Base-by-base conservation (phyloP, 2,797 vertebrate species). In the Chanos chanos region DNA sequence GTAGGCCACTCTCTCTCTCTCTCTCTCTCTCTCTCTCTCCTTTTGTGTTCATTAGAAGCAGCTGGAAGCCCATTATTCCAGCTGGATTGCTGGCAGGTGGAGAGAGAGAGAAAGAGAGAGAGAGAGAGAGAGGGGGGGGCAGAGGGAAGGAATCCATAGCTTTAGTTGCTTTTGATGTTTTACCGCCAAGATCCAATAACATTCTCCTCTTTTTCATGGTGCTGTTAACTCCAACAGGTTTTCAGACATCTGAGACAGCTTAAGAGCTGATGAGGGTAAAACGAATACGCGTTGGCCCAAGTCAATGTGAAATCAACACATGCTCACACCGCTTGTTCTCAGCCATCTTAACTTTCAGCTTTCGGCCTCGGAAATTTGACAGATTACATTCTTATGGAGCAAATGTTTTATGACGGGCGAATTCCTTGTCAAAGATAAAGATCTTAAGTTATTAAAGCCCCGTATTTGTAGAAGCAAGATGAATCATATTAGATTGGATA, bases 1-100 rank as follows among this genome's bases (percentile, higher is more conserved):
- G 61, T 65, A 63, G 66, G 66, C 60, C 72, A 48, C 47, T 58
- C 66, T 51, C 66, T 73, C n/a, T n/a, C n/a, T n/a, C n/a, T n/a
- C n/a, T n/a, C n/a, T n/a, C n/a, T n/a, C n/a, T n/a, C n/a, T n/a
- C n/a, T n/a, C n/a, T n/a, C n/a, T n/a, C n/a, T n/a, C n/a, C n/a
- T n/a, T n/a, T n/a, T n/a, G n/a, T n/a, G 59, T 70, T 78, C 52
- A 76, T 82, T 77, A 73, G 61, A 61, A 73, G 73, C 68, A 47
- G 67, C 71, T 74, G 79, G 71, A 74, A 68, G 33, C 65, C 57
- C 54, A 77, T 77, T 72, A 67, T 16, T 22, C 59, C 44, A 27
- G 36, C 60, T 2, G 7, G 39, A 67, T 65, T 58, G 53, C 66
- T 66, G 75, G 63, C 67, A 71, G 56, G 64, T 41, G 49, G 19